Conservation (phyloP, 2,797 vertebrate species). For the Microhierax caerulescens region DNA sequence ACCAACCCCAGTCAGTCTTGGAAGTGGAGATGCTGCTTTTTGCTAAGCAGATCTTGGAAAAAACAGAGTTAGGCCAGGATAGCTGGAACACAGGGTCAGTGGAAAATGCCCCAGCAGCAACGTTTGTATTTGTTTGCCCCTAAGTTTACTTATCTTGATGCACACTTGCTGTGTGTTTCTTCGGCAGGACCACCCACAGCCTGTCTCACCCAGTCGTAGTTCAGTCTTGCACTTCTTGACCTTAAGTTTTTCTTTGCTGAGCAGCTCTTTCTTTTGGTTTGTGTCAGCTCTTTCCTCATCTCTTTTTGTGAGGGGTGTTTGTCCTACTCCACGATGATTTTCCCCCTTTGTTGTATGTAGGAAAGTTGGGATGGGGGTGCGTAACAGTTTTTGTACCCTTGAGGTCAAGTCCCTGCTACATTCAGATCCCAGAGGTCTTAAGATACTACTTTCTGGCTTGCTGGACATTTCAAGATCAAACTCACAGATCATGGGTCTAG, state of each 20-base stretch:
- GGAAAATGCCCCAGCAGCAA: not conserved
- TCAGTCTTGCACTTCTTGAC: not conserved
- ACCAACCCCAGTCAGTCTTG: not conserved
- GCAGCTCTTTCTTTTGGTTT: not conserved
- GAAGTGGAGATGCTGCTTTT: not conserved
- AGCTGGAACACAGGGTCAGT: not conserved
- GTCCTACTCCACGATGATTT: not conserved
- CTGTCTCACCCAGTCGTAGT: not conserved
- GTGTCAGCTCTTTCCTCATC: not conserved
- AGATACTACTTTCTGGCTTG: not conserved
- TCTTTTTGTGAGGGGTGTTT: not conserved
- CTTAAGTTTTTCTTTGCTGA: not conserved
- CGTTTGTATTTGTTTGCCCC: not conserved
- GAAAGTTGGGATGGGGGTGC: not conserved
- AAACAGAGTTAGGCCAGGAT: not conserved
- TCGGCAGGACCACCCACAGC: not conserved
- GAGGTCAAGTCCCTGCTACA: not conserved
- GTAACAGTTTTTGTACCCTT: not conserved
- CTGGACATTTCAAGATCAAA: not conserved
- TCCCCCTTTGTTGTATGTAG: not conserved
- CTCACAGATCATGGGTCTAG: not conserved
- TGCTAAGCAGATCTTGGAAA: not conserved
- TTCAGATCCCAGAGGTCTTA: not conserved
- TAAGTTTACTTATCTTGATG: not conserved
- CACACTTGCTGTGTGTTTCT: not conserved